Conservation (phyloP, 53 echinoderm and acorn worm genomes). For the Pentamera pediparva region DNA sequence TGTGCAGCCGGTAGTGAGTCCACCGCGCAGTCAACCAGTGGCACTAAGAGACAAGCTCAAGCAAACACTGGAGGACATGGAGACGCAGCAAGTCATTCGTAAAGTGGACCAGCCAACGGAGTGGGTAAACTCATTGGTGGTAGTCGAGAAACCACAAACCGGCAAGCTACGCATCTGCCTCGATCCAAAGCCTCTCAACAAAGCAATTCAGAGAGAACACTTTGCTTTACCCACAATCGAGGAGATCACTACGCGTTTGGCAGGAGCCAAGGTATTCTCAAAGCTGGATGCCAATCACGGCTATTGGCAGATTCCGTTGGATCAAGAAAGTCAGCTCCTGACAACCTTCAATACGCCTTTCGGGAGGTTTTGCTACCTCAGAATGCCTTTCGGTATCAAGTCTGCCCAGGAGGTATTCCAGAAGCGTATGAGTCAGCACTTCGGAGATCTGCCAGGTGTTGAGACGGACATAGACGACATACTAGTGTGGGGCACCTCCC, state of each 20-base stretch:
- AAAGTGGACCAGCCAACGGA: constrained; percentile 50
- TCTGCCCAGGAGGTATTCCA: constrained; percentile 59
- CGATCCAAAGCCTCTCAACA: constrained; percentile 49
- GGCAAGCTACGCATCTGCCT: constrained; percentile 44
- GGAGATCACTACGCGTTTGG: constrained; percentile 37
- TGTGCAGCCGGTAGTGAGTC: constrained; percentile 47
- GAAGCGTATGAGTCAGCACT: constrained; percentile 54
- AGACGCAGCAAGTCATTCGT: constrained; percentile 13
- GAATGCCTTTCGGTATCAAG: constrained; percentile 61
- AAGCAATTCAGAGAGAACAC: constrained; percentile 53
- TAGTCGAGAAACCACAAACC: constrained; percentile 31
- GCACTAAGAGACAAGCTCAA: constrained; percentile 35
- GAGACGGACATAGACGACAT: constrained; percentile 67
- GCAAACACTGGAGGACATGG: constrained; percentile 47
- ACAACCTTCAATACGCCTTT: constrained; percentile 63
- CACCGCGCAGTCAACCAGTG: constrained; percentile 39
- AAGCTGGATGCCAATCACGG: constrained; percentile 63
- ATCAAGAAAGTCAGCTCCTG: constrained; percentile 39
- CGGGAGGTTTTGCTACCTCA: constrained; percentile 46
- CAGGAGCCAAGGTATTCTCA: constrained; percentile 51
- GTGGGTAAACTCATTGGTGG: constrained; percentile 55
- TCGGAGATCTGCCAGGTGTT: constrained; percentile 54
- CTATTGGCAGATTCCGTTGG: constrained; percentile 52
- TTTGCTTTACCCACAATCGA: constrained; percentile 53
- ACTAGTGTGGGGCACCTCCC: constrained; percentile 40